Evolutionary conservation across 2,113 vertebrate genomes (phyloP).

Genomic region (Tretioscincus oriximinensis): DNA sequence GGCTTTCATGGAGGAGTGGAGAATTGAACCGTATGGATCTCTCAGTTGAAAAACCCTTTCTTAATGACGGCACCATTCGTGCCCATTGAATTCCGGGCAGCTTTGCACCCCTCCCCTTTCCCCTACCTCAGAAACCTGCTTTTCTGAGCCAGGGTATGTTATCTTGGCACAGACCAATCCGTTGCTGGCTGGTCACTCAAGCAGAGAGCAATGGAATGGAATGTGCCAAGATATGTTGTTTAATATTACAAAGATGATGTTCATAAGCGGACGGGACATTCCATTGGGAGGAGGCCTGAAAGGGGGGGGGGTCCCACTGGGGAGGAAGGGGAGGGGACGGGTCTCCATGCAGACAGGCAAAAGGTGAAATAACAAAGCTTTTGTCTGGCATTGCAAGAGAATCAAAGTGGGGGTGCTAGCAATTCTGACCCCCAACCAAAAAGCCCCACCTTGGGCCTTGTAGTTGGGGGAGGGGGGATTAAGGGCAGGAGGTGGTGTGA

Average conservation of each 20-base stretch:
- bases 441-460: no score
- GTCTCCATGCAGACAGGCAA: not conserved
- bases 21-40: no score
- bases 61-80: no score
- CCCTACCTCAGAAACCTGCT: constrained; percentile 11
- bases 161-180: constrained; percentile 31
- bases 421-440: not conserved
- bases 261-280: constrained; percentile 36
- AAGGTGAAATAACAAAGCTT: not conserved
- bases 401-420: not conserved
- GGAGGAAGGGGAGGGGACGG: not conserved
- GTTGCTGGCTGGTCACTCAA: constrained; percentile 49
- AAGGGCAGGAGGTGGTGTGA: not conserved
- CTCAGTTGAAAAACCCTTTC: no score
- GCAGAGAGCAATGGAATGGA: constrained; percentile 43
- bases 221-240: constrained; percentile 63
- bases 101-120: constrained; percentile 27
- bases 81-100: no score
- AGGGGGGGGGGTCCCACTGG: constrained; percentile 8
- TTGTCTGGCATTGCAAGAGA: not conserved
- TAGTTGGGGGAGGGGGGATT: no score
- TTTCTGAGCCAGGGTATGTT: constrained; percentile 46
- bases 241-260: constrained; percentile 31
- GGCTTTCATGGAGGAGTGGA: no score
- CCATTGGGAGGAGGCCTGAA: constrained; percentile 28